Conservation (phyloP, 2,888 invertebrate genomes). For the Ophonus ardosiacus region DNA sequence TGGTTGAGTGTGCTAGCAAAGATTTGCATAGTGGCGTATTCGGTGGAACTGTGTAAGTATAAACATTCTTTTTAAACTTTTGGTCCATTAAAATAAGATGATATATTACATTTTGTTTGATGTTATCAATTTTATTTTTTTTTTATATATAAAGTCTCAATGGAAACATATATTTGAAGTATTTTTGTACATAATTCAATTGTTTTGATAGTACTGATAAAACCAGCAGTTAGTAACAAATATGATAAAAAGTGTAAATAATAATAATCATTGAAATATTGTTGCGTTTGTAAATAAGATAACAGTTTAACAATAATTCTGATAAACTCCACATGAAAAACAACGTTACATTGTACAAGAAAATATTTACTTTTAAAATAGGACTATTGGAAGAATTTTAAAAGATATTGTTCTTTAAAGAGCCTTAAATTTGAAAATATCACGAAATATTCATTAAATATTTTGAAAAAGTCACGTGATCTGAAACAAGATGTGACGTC, state of each 20-base stretch:
- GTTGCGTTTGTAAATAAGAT: conserved; percentile 37
- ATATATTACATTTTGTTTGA: too few species aligned
- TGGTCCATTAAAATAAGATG: too few species aligned
- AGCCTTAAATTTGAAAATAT: too few species aligned
- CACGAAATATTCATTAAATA: too few species aligned
- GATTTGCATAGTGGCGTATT: conserved; percentile 98
- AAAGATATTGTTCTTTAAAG: too few species aligned
- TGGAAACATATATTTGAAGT: background rate
- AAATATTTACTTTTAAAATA: too few species aligned
- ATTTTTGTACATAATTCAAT: background rate
- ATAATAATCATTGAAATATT: background rate
- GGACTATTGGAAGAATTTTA: too few species aligned
- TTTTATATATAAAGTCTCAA: too few species aligned
- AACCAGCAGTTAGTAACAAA: conserved; percentile 18
- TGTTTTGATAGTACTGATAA: background rate
- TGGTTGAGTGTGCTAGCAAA: conserved; percentile 91
- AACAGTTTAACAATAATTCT: conserved; percentile 1
- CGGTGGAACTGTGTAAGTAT: conserved; percentile 92
- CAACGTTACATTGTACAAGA: background rate
- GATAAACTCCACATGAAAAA: background rate
- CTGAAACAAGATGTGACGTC: too few species aligned
- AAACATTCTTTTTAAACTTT: too few species aligned
- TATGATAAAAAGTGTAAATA: conserved; percentile 19
- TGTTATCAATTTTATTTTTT: background rate
- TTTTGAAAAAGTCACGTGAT: too few species aligned